These are phyloP conservation scores for Nephotettix cincticeps DNA, from an alignment of 1,140 invertebrate species.

Conservation along the genomic window DNA sequence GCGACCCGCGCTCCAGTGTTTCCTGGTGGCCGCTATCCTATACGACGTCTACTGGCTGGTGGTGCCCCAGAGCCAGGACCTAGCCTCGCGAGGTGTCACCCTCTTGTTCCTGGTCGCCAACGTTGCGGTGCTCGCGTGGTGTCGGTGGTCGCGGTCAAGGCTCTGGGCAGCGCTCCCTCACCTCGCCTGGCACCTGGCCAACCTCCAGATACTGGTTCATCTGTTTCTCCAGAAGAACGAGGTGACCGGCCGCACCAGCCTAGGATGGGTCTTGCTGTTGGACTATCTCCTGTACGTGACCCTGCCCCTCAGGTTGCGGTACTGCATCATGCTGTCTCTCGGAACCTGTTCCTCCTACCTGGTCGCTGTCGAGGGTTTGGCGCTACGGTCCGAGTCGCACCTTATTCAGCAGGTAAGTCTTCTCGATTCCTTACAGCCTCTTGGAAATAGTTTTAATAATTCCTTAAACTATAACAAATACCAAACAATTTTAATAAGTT, in stretches of 20 bases:
- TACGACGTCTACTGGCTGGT: constrained; percentile 64
- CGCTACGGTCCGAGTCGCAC: constrained; percentile 49
- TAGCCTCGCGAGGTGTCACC: constrained; percentile 47
- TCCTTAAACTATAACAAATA: too few species aligned
- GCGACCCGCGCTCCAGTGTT: constrained; percentile 72
- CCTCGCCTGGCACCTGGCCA: constrained; percentile 61
- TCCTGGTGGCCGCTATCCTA: constrained; percentile 65
- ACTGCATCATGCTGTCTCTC: constrained; percentile 60
- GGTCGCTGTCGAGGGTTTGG: constrained; percentile 51
- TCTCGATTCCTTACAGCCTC: too few species aligned
- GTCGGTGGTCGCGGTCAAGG: constrained; percentile 48
- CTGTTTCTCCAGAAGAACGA: constrained; percentile 55
- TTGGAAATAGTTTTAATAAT: too few species aligned
- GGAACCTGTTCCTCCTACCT: constrained; percentile 60
- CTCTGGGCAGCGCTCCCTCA: constrained; percentile 59
- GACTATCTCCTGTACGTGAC: constrained; percentile 85
- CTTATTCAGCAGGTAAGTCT: constrained; percentile 57
- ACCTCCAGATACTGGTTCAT: constrained; percentile 58
- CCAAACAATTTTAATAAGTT: too few species aligned
- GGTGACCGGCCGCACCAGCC: constrained; percentile 56
- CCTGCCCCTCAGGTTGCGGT: constrained; percentile 67
- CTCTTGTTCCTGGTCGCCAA: constrained; percentile 55
- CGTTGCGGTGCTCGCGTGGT: constrained; percentile 53
- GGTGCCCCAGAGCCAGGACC: constrained; percentile 56
- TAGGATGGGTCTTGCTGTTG: constrained; percentile 78